Evolutionary conservation across 2,797 vertebrate genomes (phyloP).

Genomic region (Taeniopygia guttata): DNA sequence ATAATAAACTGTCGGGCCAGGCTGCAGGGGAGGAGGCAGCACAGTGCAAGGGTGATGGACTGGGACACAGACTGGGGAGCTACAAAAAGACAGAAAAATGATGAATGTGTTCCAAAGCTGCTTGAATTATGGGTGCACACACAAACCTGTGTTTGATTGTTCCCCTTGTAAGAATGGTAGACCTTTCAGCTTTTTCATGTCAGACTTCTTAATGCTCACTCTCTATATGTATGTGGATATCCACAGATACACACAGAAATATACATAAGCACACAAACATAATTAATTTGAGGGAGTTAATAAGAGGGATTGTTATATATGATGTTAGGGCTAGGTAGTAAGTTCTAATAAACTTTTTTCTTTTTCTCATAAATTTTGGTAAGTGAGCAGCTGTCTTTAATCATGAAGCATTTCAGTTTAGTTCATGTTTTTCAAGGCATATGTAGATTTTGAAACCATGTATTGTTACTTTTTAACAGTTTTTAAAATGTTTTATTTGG

Average conservation of each 20-base stretch:
- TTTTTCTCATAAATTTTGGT: not conserved
- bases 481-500: not conserved
- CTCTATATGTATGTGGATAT: not conserved
- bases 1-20: not conserved
- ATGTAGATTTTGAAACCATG: not conserved
- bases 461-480: not conserved
- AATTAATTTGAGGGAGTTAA: not conserved
- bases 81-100: not conserved
- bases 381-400: not conserved
- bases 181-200: not conserved
- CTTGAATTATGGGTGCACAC: not conserved
- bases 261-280: not conserved
- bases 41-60: not conserved
- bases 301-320: not conserved
- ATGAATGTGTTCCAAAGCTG: fast-evolving
- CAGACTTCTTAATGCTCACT: not conserved
- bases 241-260: not conserved
- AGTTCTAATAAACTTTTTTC: not conserved
- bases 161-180: not conserved
- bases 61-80: fast-evolving
- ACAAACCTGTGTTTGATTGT: not conserved
- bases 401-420: not conserved
- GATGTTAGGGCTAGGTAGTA: not conserved
- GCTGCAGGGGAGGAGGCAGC: not conserved
- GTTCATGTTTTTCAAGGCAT: not conserved